Evolutionary conservation across 2,888 invertebrate species (phyloP).

Genomic region (Arrhopalites spinosus): DNA sequence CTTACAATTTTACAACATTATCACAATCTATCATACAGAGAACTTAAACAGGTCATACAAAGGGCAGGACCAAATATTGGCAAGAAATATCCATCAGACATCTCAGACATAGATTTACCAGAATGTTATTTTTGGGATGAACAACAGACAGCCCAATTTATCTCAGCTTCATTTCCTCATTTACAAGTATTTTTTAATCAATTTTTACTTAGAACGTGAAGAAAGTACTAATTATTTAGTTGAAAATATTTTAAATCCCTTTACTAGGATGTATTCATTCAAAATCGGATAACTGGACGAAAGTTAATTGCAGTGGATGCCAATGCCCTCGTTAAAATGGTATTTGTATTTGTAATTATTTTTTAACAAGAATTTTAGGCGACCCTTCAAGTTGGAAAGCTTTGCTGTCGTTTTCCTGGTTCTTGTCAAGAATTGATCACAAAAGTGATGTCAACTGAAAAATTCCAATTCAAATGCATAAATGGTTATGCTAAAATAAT

Average conservation of each 20-base stretch:
- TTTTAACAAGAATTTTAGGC: no score
- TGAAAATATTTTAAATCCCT: neutral
- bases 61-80: constrained; percentile 42
- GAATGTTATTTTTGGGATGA: constrained; percentile 45
- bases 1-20: no score
- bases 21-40: constrained; percentile 47
- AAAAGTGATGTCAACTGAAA: no score
- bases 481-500: no score
- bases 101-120: constrained; percentile 45
- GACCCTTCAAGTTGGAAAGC: no score
- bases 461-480: constrained; percentile 32
- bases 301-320: constrained; percentile 47
- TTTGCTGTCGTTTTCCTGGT: no score
- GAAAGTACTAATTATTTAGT: neutral
- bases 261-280: constrained; percentile 42
- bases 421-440: no score
- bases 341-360: constrained; percentile 43
- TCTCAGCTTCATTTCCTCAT: constrained; percentile 22
- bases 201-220: neutral
- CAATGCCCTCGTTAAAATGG: constrained; percentile 49
- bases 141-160: constrained; percentile 48
- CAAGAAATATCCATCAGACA: neutral
- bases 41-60: constrained; percentile 44
- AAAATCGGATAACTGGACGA: constrained; percentile 49
- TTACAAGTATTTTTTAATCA: constrained; percentile 14